Percentiles rank a stretch among this genome's conserved stretches.
Conservation (phyloP, 2,888 invertebrate species). For the Nemurella pictetii region DNA sequence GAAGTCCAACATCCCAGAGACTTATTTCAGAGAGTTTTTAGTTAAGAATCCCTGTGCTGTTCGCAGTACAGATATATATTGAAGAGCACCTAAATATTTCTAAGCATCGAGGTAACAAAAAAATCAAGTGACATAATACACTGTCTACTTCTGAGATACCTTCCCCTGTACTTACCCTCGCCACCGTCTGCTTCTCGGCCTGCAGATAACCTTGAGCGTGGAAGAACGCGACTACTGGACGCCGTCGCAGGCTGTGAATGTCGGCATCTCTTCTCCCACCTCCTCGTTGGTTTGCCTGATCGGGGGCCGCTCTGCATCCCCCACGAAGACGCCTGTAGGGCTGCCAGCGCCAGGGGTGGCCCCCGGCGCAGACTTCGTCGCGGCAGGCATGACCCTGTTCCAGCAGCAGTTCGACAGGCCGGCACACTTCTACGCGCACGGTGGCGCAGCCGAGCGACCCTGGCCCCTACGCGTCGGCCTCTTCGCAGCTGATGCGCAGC, state of each 20-base stretch:
- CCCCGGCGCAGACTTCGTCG: conserved; percentile 58
- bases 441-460: not conserved
- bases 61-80: no score
- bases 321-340: not conserved
- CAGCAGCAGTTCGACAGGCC: conserved; percentile 54
- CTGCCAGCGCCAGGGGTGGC: not conserved
- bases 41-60: no score
- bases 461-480: conserved; percentile 4
- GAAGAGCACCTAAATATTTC: no score
- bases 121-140: no score
- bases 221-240: conserved; percentile 67
- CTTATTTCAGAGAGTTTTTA: no score
- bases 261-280: conserved; percentile 63
- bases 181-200: no score
- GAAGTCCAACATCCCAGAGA: no score
- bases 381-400: conserved; percentile 64
- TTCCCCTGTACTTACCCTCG: conserved; percentile 35
- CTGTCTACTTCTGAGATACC: no score
- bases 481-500: conserved; percentile 43
- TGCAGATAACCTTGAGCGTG: conserved; percentile 62
- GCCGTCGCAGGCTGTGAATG: conserved; percentile 61
- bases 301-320: conserved; percentile 53
- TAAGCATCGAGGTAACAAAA: no score
- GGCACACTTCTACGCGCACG: not conserved
- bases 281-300: conserved; percentile 66